phyloP scores from a whole-genome alignment of 1,140 invertebrate genomes.

The Drosophila ogumai region DNA sequence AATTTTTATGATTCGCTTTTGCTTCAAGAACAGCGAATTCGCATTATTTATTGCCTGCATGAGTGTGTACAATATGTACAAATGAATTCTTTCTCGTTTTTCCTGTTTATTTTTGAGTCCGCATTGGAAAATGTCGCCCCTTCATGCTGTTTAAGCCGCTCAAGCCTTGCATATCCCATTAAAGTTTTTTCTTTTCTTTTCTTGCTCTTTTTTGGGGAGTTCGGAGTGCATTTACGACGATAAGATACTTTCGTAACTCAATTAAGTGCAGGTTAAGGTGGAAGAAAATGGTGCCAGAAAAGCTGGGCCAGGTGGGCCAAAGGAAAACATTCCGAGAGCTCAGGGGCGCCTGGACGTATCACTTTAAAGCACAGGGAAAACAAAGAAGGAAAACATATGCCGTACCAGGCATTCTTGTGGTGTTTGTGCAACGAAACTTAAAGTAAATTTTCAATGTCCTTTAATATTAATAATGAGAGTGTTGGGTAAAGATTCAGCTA shows the following conservation, averaged over 20 bases:
- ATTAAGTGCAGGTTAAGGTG: slow-evolving; percentile 57
- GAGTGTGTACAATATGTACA: slow-evolving; percentile 47
- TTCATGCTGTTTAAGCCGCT: slow-evolving; percentile 46
- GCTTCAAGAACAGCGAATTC: slow-evolving; percentile 32
- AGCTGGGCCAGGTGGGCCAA: background rate
- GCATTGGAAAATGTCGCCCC: slow-evolving; percentile 11
- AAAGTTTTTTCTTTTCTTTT: slow-evolving; percentile 33
- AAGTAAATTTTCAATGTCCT: slow-evolving; percentile 4
- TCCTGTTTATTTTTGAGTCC: slow-evolving; percentile 41
- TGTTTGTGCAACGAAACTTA: background rate
- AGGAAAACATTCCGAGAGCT: slow-evolving; percentile 11
- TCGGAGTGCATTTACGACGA: slow-evolving; percentile 67
- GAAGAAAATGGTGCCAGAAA: slow-evolving; percentile 6
- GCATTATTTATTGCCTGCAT: slow-evolving; percentile 67
- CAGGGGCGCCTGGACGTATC: slow-evolving; percentile 3
- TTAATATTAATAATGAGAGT: background rate
- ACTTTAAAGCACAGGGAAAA: slow-evolving; percentile 15
- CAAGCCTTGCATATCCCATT: slow-evolving; percentile 43
- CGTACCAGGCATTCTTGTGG: background rate
- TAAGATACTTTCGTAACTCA: slow-evolving; percentile 76
- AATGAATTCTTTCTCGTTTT: slow-evolving; percentile 2
- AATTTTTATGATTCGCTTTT: slow-evolving; percentile 68
- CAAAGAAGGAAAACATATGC: slow-evolving; percentile 15
- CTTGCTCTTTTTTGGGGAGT: slow-evolving; percentile 3
- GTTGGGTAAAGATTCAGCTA: background rate